phyloP scores from a whole-genome alignment of 2,797 vertebrate species.

The Hephaestus fuliginosus region DNA sequence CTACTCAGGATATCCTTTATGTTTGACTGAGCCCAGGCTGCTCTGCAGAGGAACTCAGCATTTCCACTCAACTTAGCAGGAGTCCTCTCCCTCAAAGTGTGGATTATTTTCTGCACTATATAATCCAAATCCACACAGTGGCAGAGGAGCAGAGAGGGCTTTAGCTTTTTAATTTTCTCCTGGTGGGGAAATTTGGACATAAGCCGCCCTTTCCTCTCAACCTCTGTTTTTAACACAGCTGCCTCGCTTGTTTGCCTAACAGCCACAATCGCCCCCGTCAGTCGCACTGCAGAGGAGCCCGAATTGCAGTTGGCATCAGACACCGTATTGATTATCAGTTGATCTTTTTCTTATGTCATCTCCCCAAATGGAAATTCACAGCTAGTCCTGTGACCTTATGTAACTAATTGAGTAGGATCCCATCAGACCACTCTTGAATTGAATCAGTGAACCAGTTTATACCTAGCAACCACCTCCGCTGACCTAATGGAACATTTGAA shows the following conservation, averaged over 20 bases:
- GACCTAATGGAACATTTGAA: constrained; percentile 36
- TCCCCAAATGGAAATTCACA: constrained; percentile 47
- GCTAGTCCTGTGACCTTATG: constrained; percentile 28
- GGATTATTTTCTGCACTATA: constrained; percentile 63
- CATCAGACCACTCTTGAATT: constrained; percentile 8
- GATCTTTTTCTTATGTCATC: constrained; percentile 56
- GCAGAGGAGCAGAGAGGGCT: constrained; percentile 47
- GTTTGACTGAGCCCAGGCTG: constrained; percentile 51
- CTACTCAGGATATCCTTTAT: constrained; percentile 79
- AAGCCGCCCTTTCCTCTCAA: constrained; percentile 37
- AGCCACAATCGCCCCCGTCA: background rate
- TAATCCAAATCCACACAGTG: constrained; percentile 72
- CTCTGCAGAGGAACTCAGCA: constrained; percentile 63
- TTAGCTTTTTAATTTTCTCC: constrained; percentile 69
- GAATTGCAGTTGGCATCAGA: constrained; percentile 7
- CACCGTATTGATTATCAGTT: constrained; percentile 43
- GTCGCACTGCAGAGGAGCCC: constrained; percentile 6
- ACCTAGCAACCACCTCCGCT: constrained; percentile 23
- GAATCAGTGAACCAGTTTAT: constrained; percentile 39
- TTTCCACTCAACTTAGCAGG: constrained; percentile 63
- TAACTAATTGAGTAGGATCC: constrained; percentile 30
- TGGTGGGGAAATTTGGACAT: constrained; percentile 57
- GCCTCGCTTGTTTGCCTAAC: constrained; percentile 18
- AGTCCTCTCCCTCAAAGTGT: constrained; percentile 40
- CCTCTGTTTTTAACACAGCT: constrained; percentile 38